Evolutionary conservation across 2,113 vertebrate species (phyloP), one percentile per base, ranked within the genome.

Genomic region (Tautogolabrus adspersus): DNA sequence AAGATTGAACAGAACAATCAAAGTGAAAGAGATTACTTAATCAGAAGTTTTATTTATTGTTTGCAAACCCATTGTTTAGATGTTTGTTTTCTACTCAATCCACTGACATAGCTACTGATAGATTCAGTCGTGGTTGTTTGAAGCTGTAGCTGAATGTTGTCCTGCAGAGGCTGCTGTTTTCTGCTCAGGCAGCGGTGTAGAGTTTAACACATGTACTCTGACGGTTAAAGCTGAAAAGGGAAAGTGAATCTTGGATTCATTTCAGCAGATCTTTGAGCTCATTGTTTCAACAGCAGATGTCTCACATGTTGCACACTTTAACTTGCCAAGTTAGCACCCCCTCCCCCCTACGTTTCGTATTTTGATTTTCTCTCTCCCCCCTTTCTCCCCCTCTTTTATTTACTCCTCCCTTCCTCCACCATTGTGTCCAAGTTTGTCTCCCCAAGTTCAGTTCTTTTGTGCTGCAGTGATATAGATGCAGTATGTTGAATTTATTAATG

Each of bases 151-250:
- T 0, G 44, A 69, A 67, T 1, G 77, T 67, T 61, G 78, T 85
- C 88, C 87, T 88, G 87, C 79, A 91, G 86, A 87, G 86, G 84
- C 30, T 67, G 83, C 83, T 86, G 83, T 82, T 78, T 68, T 81
- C 81, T 72, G 55, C 42, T 15, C 49, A 23, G 34, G 56, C 10
- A 59, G 58, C 54, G 22, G 44, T 51, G 23, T 6, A 15, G 8
- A 58, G 23, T 49, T 72, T 5, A 19, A 21, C 37, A 3, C 40
- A 12, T 12, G 46, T 54, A 69, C 13, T 57, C 37, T 54, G 44
- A 18, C 3, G 18, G 72, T 42, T 19, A 44, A 54, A 38, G 18
- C 66, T 69, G 55, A 68, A 56, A 56, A 15, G 40, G 21, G 30
- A 75, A 62, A 47, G 44, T 11, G 42, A 42, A 16, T 64, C 38